Base-by-base conservation (phyloP, 2,888 invertebrate species). In the Dryadula phaetusa region DNA sequence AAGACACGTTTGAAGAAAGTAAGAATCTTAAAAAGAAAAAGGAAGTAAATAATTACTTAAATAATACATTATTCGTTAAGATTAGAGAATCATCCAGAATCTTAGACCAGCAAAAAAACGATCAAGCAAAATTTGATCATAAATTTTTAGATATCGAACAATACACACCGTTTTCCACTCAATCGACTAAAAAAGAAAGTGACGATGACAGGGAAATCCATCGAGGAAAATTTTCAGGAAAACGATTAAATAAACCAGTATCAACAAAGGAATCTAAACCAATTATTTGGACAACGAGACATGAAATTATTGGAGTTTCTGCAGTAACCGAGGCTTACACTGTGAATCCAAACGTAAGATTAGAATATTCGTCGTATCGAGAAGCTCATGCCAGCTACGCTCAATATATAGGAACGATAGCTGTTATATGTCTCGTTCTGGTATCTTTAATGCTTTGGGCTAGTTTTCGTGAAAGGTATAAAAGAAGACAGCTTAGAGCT, bases 391-490 rank as follows among this genome's bases (percentile, higher is more conserved):
- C 79, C 47, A 83, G 77, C 72, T 89, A 86, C 70, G 87, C 84
- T 25, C 86, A 83, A 75, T 93, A 90, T 76, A 93, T 94, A 82
- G 95, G 92, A 64, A 94, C 88, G 10, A 93, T 93, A 79, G 87
- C 94, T 67, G 93, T 95, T 44, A 86, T 93, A 62, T 88, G 90
- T 34, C 90, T 94, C 54, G 94, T 94, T 52, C 83, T 94, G 16
- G 83, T 94, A 72, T 93, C 94, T 16, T 87, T 94, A 66, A 93
- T 93, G 44, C 92, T 94, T 1, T 93, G 94, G 77, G 85, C 94
- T 25, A 91, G 90, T 76, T 88, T 90, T 75, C 86, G 92, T 40
- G 74, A 90, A 71, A 82, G 88, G 68, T 85, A 88, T 72, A 83
- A 88, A 74, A 84, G 87, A 77, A 85, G 90, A 83, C 82, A 82